Conservation (phyloP, 2,797 vertebrate species). For the Rachycentron canadum region DNA sequence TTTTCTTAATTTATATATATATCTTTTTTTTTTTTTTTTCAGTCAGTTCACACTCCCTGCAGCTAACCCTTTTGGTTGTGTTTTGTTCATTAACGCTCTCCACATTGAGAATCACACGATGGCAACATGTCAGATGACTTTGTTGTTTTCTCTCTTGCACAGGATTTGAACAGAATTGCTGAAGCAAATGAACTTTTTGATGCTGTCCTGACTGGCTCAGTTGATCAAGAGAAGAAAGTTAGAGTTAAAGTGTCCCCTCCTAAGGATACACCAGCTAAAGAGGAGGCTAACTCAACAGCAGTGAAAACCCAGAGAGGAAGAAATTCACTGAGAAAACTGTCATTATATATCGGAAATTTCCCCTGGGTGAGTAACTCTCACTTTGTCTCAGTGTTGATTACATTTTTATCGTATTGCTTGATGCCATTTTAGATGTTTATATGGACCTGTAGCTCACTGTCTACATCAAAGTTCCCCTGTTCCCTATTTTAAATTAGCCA, state of each 20-base stretch:
- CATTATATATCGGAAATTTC: conserved; percentile 94
- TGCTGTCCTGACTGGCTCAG: conserved; percentile 91
- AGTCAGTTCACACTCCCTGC: too few species aligned
- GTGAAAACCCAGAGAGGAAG: conserved; percentile 83
- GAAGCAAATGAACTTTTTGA: conserved; percentile 96
- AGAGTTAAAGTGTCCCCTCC: conserved; percentile 54
- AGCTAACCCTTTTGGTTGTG: background rate
- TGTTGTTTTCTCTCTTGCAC: conserved; percentile 20
- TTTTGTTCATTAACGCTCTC: conserved; percentile 5
- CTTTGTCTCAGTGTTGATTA: background rate
- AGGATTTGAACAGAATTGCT: conserved; percentile 78
- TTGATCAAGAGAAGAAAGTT: conserved; percentile 77
- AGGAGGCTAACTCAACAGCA: conserved; percentile 81
- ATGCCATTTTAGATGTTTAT: background rate
- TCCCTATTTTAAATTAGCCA: background rate
- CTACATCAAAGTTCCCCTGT: background rate
- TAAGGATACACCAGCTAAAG: conserved; percentile 74
- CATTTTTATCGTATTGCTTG: background rate
- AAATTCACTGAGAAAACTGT: conserved; percentile 79
- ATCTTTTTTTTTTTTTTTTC: too few species aligned
- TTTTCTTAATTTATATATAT: too few species aligned
- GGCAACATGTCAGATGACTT: background rate
- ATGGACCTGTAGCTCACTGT: background rate
- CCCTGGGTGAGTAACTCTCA: conserved; percentile 90
- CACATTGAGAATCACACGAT: background rate